Evolutionary conservation across 1,140 invertebrate genomes (phyloP).

Genomic region (Drosophila tristis): DNA sequence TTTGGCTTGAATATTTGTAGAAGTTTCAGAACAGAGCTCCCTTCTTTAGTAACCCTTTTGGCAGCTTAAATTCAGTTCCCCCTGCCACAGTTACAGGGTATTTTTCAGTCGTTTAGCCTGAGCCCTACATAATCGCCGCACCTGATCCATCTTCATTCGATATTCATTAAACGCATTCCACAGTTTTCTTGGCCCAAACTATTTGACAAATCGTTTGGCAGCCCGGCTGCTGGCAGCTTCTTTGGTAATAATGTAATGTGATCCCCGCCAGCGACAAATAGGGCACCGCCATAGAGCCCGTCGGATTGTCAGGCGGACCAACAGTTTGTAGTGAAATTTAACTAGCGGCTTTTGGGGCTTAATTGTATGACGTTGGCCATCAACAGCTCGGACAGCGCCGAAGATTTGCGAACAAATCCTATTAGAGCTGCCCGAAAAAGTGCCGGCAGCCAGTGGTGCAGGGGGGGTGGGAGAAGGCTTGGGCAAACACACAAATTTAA

Average conservation of each 20-base stretch:
- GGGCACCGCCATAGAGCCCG: constrained; percentile 23
- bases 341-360: constrained; percentile 29
- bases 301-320: neutral
- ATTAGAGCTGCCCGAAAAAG: constrained; percentile 66
- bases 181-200: constrained; percentile 11
- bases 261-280: constrained; percentile 34
- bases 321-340: constrained; percentile 22
- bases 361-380: constrained; percentile 40
- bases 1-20: too few relatives aligned
- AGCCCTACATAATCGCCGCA: neutral
- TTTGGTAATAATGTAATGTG: constrained; percentile 50
- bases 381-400: constrained; percentile 54
- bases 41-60: too few relatives aligned
- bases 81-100: neutral
- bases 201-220: constrained; percentile 63
- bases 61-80: neutral
- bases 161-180: constrained; percentile 10
- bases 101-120: neutral
- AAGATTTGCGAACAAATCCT: constrained; percentile 62
- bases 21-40: too few relatives aligned
- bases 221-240: constrained; percentile 49
- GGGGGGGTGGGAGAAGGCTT: constrained; percentile 22
- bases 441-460: constrained; percentile 28
- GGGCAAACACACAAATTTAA: constrained; percentile 63
- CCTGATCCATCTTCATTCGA: constrained; percentile 27